These are phyloP conservation scores for Epizoanthus ramosus DNA, from an alignment of 92 coral and sea anemone species.

Conservation along the genomic window DNA sequence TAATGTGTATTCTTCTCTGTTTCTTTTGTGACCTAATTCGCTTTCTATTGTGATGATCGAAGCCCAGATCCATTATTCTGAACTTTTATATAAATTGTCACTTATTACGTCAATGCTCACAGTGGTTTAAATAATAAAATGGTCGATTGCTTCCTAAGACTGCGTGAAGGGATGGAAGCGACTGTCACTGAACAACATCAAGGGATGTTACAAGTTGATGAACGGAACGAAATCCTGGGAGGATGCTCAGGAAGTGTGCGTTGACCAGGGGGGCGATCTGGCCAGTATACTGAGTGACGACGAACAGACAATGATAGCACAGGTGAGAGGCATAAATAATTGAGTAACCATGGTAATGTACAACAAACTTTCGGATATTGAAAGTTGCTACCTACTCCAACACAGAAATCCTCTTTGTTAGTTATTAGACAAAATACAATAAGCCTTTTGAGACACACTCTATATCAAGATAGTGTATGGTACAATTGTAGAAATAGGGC, in stretches of 20 bases:
- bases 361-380: background rate
- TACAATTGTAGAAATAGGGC: too few relatives aligned
- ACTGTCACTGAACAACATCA: constrained; percentile 83
- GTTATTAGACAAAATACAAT: too few relatives aligned
- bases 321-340: constrained; percentile 52
- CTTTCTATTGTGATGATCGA: too few relatives aligned
- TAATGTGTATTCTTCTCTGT: too few relatives aligned
- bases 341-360: background rate
- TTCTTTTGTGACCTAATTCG: too few relatives aligned
- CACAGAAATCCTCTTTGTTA: too few relatives aligned
- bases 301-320: constrained; percentile 97
- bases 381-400: too few relatives aligned
- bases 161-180: constrained; percentile 89
- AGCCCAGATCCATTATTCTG: background rate
- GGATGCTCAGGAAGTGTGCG: constrained; percentile 80
- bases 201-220: constrained; percentile 86
- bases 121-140: too few relatives aligned
- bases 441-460: too few relatives aligned
- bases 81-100: background rate
- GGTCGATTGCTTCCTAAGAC: constrained; percentile 44
- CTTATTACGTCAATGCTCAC: background rate
- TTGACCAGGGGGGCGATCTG: constrained; percentile 76
- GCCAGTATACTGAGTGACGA: constrained; percentile 93
- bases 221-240: constrained; percentile 82
- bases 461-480: too few relatives aligned